phyloP scores from a whole-genome alignment of 2,888 invertebrate genomes.

The Phytoseiulus persimilis region DNA sequence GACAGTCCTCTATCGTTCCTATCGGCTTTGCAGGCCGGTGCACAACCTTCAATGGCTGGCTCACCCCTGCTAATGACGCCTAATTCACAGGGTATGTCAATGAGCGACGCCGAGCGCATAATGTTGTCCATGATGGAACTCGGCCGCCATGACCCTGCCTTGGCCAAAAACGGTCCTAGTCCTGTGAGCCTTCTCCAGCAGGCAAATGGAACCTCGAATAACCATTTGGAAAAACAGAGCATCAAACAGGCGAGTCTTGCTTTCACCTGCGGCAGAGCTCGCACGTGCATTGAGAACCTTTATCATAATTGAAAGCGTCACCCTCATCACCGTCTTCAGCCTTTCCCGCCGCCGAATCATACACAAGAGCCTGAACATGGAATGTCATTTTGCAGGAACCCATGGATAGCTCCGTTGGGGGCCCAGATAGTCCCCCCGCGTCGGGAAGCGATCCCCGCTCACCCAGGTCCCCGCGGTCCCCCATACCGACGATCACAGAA shows the following conservation, averaged over 20 bases:
- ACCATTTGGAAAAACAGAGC: slow-evolving; percentile 28
- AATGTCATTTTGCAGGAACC: slow-evolving; percentile 17
- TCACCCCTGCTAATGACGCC: slow-evolving; percentile 30
- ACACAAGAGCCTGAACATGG: not conserved
- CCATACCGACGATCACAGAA: slow-evolving; percentile 21
- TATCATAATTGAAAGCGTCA: too few relatives aligned
- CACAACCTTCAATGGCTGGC: slow-evolving; percentile 1
- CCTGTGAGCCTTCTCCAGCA: slow-evolving; percentile 13
- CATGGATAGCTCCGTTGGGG: slow-evolving; percentile 33
- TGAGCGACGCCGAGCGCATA: slow-evolving; percentile 30
- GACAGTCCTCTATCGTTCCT: slow-evolving; percentile 21
- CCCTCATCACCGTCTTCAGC: too few relatives aligned
- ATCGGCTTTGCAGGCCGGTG: slow-evolving; percentile 20
- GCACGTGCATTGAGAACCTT: too few relatives aligned
- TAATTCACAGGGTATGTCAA: slow-evolving; percentile 6
- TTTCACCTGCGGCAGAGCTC: not conserved
- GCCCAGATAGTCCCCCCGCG: slow-evolving; percentile 31
- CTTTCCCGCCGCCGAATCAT: not conserved
- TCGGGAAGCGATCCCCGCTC: slow-evolving; percentile 36
- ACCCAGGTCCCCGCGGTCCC: slow-evolving; percentile 30
- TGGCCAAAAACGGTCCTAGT: slow-evolving; percentile 13
- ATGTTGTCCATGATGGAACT: slow-evolving; percentile 37
- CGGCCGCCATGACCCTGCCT: slow-evolving; percentile 27
- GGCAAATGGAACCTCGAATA: slow-evolving; percentile 24
- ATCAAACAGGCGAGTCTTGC: slow-evolving; percentile 22